Conservation (phyloP, 1,140 invertebrate genomes). For the Cydia amplana region DNA sequence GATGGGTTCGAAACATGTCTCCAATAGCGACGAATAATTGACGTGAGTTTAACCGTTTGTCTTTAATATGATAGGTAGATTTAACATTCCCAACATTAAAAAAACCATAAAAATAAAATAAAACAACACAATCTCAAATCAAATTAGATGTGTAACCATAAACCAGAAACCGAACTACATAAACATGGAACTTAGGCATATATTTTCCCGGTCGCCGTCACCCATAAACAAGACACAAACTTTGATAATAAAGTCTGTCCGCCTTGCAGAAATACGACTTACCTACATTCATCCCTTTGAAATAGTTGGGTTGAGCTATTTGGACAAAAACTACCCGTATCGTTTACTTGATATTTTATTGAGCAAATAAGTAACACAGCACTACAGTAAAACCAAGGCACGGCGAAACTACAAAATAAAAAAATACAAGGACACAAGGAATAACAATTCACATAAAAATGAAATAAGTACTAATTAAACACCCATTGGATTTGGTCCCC, state of each 20-base stretch:
- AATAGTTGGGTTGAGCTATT: background rate
- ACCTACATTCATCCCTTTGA: background rate
- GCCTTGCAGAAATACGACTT: slow-evolving; percentile 8
- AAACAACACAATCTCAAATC: background rate
- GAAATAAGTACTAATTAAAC: too few relatives aligned
- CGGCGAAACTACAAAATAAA: too few relatives aligned
- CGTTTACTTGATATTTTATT: too few relatives aligned
- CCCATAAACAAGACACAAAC: slow-evolving; percentile 14
- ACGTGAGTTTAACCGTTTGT: too few relatives aligned
- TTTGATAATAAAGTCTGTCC: slow-evolving; percentile 15
- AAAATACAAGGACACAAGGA: too few relatives aligned
- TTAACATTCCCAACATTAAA: background rate
- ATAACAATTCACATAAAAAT: too few relatives aligned
- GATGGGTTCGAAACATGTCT: too few relatives aligned
- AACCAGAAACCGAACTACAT: slow-evolving; percentile 6
- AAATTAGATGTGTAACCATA: slow-evolving; percentile 15
- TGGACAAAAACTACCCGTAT: too few relatives aligned
- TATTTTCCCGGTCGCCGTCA: background rate
- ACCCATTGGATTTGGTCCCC: too few relatives aligned
- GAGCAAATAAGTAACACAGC: too few relatives aligned
- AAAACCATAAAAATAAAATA: background rate
- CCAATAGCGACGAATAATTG: too few relatives aligned
- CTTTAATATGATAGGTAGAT: background rate
- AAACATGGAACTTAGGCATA: background rate
- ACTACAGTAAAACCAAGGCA: too few relatives aligned